phyloP scores from a whole-genome alignment of 2,797 vertebrate genomes.

The Rhabdophis nuchalis region DNA sequence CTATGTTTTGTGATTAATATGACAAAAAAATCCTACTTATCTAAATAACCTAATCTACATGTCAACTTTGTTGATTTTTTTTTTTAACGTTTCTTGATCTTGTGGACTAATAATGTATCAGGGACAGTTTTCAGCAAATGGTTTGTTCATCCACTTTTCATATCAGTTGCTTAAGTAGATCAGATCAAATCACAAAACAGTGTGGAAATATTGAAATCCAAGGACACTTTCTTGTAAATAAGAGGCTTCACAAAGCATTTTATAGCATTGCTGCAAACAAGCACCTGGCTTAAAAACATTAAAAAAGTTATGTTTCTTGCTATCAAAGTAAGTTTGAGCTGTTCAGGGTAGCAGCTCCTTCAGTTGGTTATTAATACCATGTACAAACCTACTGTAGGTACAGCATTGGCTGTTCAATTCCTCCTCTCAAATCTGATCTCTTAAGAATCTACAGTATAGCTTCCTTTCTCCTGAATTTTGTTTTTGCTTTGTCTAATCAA shows the following conservation, averaged over 20 bases:
- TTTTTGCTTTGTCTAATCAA: neutral
- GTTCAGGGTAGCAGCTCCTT: neutral
- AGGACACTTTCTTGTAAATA: neutral
- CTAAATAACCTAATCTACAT: neutral
- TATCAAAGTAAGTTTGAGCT: neutral
- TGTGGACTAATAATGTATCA: neutral
- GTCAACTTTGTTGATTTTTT: neutral
- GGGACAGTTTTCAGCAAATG: neutral
- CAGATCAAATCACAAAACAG: neutral
- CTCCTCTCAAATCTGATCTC: neutral
- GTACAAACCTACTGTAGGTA: neutral
- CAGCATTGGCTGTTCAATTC: neutral
- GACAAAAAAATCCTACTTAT: neutral
- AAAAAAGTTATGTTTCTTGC: neutral
- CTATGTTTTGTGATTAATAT: neutral
- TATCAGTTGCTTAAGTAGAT: neutral
- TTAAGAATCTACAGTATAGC: neutral
- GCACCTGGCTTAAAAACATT: neutral
- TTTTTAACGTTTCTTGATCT: neutral
- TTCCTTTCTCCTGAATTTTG: neutral
- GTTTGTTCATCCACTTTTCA: neutral
- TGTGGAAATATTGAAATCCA: neutral
- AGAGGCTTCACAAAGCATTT: neutral
- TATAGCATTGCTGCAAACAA: neutral
- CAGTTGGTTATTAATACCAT: neutral